These are phyloP conservation scores for Torymus tubicola DNA, from an alignment of 2,888 invertebrate genomes.

Conservation along the genomic window DNA sequence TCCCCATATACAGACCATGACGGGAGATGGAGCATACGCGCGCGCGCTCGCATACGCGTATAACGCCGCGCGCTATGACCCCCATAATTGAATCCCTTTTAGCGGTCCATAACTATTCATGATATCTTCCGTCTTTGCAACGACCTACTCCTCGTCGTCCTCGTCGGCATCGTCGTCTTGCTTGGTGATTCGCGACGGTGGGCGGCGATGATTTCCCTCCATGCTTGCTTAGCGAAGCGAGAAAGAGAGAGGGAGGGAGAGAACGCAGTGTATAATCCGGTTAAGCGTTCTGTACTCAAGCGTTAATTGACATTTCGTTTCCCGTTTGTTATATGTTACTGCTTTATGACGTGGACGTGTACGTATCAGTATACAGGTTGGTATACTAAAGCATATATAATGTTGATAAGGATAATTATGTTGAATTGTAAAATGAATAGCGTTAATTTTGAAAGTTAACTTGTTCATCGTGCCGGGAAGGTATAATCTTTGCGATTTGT, in stretches of 20 bases:
- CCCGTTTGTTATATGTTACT: not conserved
- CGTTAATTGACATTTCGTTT: constrained; percentile 35
- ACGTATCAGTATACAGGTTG: too few relatives aligned
- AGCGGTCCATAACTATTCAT: constrained; percentile 52
- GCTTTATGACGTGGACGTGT: too few relatives aligned
- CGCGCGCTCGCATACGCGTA: not conserved
- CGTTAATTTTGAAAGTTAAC: constrained; percentile 9
- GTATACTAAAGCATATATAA: not conserved
- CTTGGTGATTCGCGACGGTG: constrained; percentile 13
- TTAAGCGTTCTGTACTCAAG: not conserved
- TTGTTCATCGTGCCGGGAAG: constrained; percentile 6
- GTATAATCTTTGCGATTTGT: constrained; percentile 5
- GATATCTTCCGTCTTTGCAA: constrained; percentile 35
- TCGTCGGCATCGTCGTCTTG: constrained; percentile 6
- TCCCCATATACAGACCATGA: not conserved
- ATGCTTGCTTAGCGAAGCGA: too few relatives aligned
- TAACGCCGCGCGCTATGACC: not conserved
- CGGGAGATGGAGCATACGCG: not conserved
- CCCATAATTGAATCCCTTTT: constrained; percentile 52
- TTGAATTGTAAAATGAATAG: not conserved
- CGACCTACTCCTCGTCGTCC: not conserved
- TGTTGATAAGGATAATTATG: not conserved
- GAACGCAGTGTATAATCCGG: constrained; percentile 20
- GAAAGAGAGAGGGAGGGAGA: too few relatives aligned
- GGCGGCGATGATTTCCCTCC: constrained; percentile 19